A percentile compares a stretch with the other conserved stretches of the same genome.
Conservation (phyloP, 2,113 vertebrate genomes). For the Thunnus maccoyii region DNA sequence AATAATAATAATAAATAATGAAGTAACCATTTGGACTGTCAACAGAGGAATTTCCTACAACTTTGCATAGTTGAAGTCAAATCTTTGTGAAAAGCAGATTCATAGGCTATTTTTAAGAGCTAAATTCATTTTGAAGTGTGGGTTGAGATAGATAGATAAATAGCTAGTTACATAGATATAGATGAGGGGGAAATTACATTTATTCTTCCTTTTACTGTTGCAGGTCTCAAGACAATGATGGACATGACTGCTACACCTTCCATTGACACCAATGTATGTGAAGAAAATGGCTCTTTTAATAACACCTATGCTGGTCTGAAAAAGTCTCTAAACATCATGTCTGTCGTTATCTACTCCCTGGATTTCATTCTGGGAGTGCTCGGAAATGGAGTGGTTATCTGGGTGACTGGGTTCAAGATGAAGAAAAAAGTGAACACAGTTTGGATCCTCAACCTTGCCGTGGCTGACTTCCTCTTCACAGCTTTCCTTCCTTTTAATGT, state of each 20-base stretch:
- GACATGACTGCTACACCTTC: not conserved
- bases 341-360: slow-evolving; percentile 82
- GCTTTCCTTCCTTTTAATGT: slow-evolving; percentile 87
- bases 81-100: not conserved
- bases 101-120: not conserved
- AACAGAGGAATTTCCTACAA: slow-evolving; percentile 1
- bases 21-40: not conserved
- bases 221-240: slow-evolving; percentile 22
- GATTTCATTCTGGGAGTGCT: slow-evolving; percentile 81
- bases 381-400: slow-evolving; percentile 91
- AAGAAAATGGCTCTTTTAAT: not conserved
- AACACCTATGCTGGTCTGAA: slow-evolving; percentile 73
- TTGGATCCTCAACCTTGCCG: slow-evolving; percentile 88
- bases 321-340: slow-evolving; percentile 77
- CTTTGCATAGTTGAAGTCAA: not conserved
- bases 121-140: too few relatives aligned
- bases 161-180: too few relatives aligned
- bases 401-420: slow-evolving; percentile 91
- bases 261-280: not conserved
- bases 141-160: too few relatives aligned
- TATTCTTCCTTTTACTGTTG: not conserved
- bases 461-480: slow-evolving; percentile 89
- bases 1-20: not conserved
- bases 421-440: slow-evolving; percentile 88
- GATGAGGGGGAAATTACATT: too few relatives aligned